Base-by-base conservation (phyloP, 2,888 invertebrate genomes). In the Chymomyza fuscimana region DNA sequence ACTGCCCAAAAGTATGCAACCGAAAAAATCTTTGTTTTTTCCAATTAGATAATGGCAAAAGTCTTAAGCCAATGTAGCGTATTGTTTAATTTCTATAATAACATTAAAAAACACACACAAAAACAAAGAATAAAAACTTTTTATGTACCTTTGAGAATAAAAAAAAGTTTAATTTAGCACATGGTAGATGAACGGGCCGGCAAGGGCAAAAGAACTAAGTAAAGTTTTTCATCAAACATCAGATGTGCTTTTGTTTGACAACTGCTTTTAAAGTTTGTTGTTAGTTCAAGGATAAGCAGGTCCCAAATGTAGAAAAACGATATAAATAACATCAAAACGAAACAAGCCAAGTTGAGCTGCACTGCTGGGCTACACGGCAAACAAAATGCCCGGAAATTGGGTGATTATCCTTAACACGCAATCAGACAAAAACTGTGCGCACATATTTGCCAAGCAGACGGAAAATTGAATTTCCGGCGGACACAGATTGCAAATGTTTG, bases 301-400 rank as follows among this genome's bases (percentile, higher is more conserved):
- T n/a, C 6, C 32, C 7, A 36, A 58, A 15, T 16, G 65, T 73
- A 62, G 25, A 32, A 40, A 10, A 40, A 51, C 15, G n/a, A 54
- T 40, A 5, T 54, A 5, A 68, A 54, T 29, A 61, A 62, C 50
- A 29, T 25, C 63, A 25, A 63, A 67, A 62, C 40, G 12, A 46
- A 46, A 46, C 40, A 12, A 12, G 9, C 50, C 52, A 22, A 46
- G 54, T 22, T 36, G 67, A 19, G 32, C n/a, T 36, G 60, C 32
- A 16, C 51, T 46, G 0, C 5, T 46, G 10, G 50, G 72, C 46
- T 52, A 59, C 5, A 51, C 19, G 22, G 54, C 70, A 67, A 70
- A 84, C 73, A 84, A 82, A 82, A 72, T 75, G 70, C 79, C 79
- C 86, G 83, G 86, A 86, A 82, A 84, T 84, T 74, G 73, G 73